phyloP scores from a whole-genome alignment of 2,797 vertebrate genomes.

The Glyptemys insculpta region DNA sequence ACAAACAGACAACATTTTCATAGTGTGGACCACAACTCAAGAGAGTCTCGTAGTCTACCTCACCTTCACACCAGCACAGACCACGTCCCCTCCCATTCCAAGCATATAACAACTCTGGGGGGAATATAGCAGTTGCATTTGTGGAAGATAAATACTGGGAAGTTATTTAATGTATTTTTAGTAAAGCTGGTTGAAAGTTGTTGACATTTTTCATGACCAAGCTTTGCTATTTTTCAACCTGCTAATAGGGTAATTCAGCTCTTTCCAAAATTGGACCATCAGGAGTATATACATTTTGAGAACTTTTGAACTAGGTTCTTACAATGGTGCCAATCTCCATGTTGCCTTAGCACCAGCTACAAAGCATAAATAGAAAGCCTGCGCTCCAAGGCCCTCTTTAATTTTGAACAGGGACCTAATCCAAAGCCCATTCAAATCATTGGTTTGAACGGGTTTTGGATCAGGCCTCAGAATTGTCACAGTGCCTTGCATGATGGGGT shows the following conservation, averaged over 20 bases:
- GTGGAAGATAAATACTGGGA: constrained; percentile 1
- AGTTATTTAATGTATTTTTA: constrained; percentile 12
- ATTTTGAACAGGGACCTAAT: constrained; percentile 50
- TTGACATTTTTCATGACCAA: constrained; percentile 13
- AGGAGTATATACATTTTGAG: constrained; percentile 58
- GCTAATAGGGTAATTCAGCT: constrained; percentile 36
- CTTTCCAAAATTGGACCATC: constrained; percentile 30
- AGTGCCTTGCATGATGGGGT: constrained; percentile 40
- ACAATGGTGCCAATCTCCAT: neutral
- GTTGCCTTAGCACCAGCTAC: neutral
- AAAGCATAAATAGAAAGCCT: constrained; percentile 36
- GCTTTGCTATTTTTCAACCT: neutral
- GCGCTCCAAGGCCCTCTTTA: constrained; percentile 60
- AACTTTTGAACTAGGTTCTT: neutral
- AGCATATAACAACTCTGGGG: neutral
- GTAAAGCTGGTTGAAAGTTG: neutral
- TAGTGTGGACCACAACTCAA: neutral
- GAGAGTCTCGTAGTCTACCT: neutral
- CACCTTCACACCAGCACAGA: neutral
- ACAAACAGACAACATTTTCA: rapidly evolving
- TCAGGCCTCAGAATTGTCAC: constrained; percentile 48
- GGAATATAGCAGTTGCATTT: neutral
- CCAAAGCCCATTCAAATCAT: constrained; percentile 51
- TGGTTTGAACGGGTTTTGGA: constrained; percentile 5
- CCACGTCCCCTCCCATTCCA: neutral